Evolutionary conservation across 2,888 invertebrate species (phyloP).

Genomic region (Eilema depressum): DNA sequence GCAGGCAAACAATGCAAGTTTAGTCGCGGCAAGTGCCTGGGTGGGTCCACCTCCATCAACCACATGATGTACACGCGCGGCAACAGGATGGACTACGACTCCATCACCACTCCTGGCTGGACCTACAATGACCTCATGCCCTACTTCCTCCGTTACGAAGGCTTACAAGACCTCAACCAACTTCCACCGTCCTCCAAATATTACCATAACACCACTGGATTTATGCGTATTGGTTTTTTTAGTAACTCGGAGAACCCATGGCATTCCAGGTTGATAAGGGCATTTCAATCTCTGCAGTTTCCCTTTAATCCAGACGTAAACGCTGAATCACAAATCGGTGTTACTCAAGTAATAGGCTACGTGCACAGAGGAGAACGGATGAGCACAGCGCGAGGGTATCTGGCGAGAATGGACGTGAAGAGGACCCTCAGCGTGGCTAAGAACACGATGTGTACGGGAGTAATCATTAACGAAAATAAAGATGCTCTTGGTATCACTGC

Average conservation of each 20-base stretch:
- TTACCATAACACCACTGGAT: slow-evolving; percentile 69
- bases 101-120: slow-evolving; percentile 65
- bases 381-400: slow-evolving; percentile 68
- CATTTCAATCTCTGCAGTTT: slow-evolving; percentile 57
- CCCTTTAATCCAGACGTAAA: slow-evolving; percentile 68
- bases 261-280: slow-evolving; percentile 60
- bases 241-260: slow-evolving; percentile 62
- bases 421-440: slow-evolving; percentile 59
- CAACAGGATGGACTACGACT: slow-evolving; percentile 63
- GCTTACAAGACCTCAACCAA: slow-evolving; percentile 54
- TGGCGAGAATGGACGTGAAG: slow-evolving; percentile 56
- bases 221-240: slow-evolving; percentile 62
- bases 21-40: slow-evolving; percentile 71
- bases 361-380: slow-evolving; percentile 64
- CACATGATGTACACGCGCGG: slow-evolving; percentile 75
- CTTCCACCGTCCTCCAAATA: slow-evolving; percentile 63
- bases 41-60: slow-evolving; percentile 75
- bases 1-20: slow-evolving; percentile 59
- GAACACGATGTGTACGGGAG: slow-evolving; percentile 60
- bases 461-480: slow-evolving; percentile 61
- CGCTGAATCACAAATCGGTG: slow-evolving; percentile 68
- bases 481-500: slow-evolving; percentile 63
- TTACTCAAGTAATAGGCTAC: slow-evolving; percentile 62
- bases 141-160: slow-evolving; percentile 70
- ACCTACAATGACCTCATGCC: slow-evolving; percentile 66